Conservation (phyloP, 2,888 invertebrate genomes). For the Drosophila meridiana region DNA sequence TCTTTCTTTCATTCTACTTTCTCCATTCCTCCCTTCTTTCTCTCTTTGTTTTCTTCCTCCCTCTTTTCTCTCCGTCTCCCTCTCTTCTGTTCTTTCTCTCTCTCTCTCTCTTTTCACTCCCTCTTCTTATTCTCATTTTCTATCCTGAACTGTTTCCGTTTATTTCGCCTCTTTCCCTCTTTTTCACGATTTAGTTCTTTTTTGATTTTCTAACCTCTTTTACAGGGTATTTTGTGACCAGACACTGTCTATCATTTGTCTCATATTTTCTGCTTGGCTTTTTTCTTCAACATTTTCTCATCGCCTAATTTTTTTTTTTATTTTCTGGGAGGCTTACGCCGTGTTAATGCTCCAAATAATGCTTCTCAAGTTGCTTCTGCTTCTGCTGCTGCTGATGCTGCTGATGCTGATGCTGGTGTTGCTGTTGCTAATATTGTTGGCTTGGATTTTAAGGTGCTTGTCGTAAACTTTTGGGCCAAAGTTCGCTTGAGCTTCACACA, state of each 20-base stretch:
- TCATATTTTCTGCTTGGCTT: slow-evolving; percentile 7
- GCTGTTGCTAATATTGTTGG: slow-evolving; percentile 36
- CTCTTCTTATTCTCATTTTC: not conserved
- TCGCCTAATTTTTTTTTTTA: slow-evolving; percentile 12
- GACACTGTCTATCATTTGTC: not conserved
- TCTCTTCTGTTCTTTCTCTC: no score
- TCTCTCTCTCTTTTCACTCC: not conserved
- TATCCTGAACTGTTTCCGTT: not conserved
- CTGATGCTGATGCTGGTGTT: not conserved
- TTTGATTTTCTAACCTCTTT: no score
- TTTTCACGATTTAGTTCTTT: not conserved
- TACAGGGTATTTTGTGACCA: not conserved
- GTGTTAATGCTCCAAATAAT: slow-evolving; percentile 62
- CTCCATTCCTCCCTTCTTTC: no score
- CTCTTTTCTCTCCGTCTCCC: not conserved
- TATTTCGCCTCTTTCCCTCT: no score
- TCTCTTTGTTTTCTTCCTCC: not conserved
- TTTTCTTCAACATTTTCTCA: slow-evolving; percentile 13
- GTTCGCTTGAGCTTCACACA: slow-evolving; percentile 30
- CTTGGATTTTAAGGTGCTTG: slow-evolving; percentile 60
- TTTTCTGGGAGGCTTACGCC: slow-evolving; percentile 31
- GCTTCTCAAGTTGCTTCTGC: slow-evolving; percentile 56
- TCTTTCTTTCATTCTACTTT: no score
- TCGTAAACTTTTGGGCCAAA: slow-evolving; percentile 53
- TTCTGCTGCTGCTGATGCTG: slow-evolving; percentile 30